Percentiles rank a stretch among this genome's conserved stretches.
Evolutionary conservation across 2,888 invertebrate genomes (phyloP).

Genomic region (Oscheius sp.): DNA sequence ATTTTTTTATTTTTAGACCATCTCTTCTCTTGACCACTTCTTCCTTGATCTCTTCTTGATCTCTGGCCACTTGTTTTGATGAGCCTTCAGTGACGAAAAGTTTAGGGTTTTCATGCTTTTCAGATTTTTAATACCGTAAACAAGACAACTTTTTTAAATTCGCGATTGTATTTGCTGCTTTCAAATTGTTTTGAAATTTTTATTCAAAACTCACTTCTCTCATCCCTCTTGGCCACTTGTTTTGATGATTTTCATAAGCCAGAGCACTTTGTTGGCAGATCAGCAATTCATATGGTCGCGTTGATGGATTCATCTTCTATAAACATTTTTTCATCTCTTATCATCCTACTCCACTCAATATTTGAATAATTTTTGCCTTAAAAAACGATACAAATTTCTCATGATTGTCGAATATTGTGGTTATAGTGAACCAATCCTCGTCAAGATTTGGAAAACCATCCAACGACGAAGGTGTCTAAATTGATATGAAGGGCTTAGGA

Average conservation of each 20-base stretch:
- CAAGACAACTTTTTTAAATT: background rate
- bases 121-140: no score
- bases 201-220: background rate
- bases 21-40: no score
- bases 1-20: no score
- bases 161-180: no score
- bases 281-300: background rate
- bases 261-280: background rate
- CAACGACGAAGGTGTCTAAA: background rate
- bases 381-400: background rate
- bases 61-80: no score
- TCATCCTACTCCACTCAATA: background rate
- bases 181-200: no score
- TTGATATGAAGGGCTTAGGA: background rate
- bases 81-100: no score
- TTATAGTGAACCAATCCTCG: background rate
- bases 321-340: background rate
- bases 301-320: background rate
- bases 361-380: background rate
- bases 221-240: background rate
- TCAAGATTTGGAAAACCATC: slow-evolving; percentile 1
- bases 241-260: background rate
- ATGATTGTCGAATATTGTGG: slow-evolving; percentile 1
- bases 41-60: no score
- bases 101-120: no score